phyloP scores from a whole-genome alignment of 2,888 invertebrate genomes.

The Cantharis rufa region DNA sequence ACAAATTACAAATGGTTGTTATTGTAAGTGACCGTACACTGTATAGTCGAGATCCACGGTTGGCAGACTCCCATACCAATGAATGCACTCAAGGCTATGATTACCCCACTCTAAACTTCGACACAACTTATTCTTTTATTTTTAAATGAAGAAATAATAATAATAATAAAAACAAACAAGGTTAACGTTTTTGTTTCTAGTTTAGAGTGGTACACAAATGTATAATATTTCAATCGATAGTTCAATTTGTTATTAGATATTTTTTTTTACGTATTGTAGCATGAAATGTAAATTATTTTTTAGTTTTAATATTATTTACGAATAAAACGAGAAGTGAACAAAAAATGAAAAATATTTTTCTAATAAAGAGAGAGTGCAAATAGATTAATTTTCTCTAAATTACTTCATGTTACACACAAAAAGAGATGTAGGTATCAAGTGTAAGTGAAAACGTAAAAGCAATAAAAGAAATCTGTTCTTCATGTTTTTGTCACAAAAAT shows the following conservation, averaged over 20 bases:
- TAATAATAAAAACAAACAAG: background rate
- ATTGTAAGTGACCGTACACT: conserved; percentile 48
- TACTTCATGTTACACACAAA: background rate
- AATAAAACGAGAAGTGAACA: background rate
- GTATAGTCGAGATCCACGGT: conserved; percentile 54
- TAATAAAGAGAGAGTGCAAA: background rate
- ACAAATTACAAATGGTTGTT: conserved; percentile 38
- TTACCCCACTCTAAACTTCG: conserved; percentile 39
- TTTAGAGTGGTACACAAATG: conserved; percentile 27
- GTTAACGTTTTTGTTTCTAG: conserved; percentile 3
- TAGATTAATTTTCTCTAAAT: background rate
- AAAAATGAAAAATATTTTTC: background rate
- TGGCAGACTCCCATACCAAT: conserved; percentile 53
- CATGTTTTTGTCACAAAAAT: conserved; percentile 6
- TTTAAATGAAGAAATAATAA: background rate
- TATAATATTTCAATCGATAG: conserved; percentile 17
- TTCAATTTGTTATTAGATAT: conserved; percentile 1
- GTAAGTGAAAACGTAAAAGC: background rate
- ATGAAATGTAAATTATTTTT: conserved; percentile 13
- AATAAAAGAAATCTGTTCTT: background rate
- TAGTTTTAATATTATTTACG: background rate
- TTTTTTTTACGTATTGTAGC: conserved; percentile 8
- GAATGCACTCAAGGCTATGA: conserved; percentile 56
- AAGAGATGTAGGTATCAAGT: background rate
- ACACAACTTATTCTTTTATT: background rate